Percentiles rank a stretch among this genome's conserved stretches.
phyloP scores from a whole-genome alignment of 2,797 vertebrate species.

The Xiphorhynchus erythropygius region DNA sequence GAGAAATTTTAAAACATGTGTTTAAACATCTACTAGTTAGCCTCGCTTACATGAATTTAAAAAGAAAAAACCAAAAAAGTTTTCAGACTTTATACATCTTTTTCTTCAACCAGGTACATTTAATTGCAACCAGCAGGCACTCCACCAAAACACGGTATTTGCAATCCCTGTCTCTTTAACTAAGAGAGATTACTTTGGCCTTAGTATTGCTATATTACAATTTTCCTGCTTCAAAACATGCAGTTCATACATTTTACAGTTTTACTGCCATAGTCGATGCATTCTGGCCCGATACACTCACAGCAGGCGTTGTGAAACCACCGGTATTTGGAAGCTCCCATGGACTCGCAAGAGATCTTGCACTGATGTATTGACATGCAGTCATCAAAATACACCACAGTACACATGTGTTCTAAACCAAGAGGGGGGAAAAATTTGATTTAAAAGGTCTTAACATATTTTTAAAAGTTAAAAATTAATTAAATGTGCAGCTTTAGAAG shows the following conservation, averaged over 20 bases:
- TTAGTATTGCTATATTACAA: neutral
- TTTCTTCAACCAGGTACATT: neutral
- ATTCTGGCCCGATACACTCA: constrained; percentile 95
- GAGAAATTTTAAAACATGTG: neutral
- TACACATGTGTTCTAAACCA: constrained; percentile 91
- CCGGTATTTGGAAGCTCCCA: constrained; percentile 98
- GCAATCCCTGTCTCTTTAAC: neutral
- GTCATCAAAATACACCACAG: constrained; percentile 98
- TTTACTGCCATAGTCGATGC: constrained; percentile 97
- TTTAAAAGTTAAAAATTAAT: neutral
- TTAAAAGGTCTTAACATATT: neutral
- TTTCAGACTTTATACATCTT: constrained; percentile 53
- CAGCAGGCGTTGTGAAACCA: constrained; percentile 99
- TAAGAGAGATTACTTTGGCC: constrained; percentile 36
- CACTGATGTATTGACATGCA: constrained; percentile 98
- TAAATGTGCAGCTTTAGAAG: neutral
- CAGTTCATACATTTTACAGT: constrained; percentile 97
- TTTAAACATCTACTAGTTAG: constrained; percentile 34
- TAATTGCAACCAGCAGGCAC: constrained; percentile 27
- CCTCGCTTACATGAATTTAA: neutral
- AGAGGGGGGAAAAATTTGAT: neutral
- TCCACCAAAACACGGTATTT: neutral
- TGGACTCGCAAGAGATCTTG: constrained; percentile 96
- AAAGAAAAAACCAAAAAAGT: neutral
- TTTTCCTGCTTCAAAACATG: constrained; percentile 84